phyloP scores from a whole-genome alignment of 2,888 invertebrate species.

The Hemicrepidius hirtus region DNA sequence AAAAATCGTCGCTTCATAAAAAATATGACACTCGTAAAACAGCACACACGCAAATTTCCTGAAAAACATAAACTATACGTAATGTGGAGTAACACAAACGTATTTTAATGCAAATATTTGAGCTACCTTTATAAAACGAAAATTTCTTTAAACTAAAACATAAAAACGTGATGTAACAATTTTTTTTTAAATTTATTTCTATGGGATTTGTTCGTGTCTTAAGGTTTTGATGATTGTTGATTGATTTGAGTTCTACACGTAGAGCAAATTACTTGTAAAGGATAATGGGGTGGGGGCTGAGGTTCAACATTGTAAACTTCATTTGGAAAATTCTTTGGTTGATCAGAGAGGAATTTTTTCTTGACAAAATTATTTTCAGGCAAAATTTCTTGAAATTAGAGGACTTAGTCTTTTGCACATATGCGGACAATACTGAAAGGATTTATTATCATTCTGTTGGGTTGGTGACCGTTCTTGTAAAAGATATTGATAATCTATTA shows the following conservation, averaged over 20 bases:
- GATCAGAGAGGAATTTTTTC: too few species aligned
- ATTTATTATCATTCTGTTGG: too few species aligned
- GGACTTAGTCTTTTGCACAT: too few species aligned
- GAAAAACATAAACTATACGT: slow-evolving; percentile 11
- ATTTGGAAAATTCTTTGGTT: too few species aligned
- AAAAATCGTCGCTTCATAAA: slow-evolving; percentile 13
- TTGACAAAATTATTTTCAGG: too few species aligned
- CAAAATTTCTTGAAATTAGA: too few species aligned
- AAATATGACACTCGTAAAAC: slow-evolving; percentile 26
- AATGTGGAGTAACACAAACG: slow-evolving; percentile 2
- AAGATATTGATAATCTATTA: slow-evolving; percentile 4
- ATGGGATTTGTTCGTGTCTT: background rate
- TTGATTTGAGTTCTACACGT: too few species aligned
- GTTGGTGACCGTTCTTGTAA: background rate
- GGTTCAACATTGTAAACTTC: too few species aligned
- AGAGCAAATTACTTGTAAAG: too few species aligned
- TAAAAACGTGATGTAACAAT: background rate
- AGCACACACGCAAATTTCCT: slow-evolving; percentile 14
- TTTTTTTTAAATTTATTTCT: background rate
- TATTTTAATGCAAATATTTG: slow-evolving; percentile 20
- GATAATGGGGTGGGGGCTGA: too few species aligned
- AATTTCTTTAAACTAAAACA: background rate
- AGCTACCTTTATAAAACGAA: background rate
- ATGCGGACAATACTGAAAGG: too few species aligned
- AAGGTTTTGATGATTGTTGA: background rate